Percentiles rank a stretch among this genome's conserved stretches.
Evolutionary conservation across 2,797 vertebrate genomes (phyloP).

Genomic region (Lacerta bilineata): DNA sequence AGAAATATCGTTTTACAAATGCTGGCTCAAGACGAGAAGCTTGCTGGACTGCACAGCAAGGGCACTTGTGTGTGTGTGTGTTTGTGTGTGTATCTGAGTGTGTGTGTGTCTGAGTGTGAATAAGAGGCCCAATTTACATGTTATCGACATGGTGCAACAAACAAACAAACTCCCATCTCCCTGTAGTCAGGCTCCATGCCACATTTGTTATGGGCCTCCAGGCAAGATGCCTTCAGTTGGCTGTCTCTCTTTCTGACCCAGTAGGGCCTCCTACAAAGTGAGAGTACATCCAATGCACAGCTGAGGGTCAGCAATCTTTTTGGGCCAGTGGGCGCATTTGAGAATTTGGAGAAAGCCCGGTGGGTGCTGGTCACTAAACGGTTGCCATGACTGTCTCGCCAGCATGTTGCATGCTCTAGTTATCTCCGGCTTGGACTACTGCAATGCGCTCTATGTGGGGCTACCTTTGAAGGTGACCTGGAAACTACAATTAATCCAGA

Average conservation of each 20-base stretch:
- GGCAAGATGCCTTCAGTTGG: neutral
- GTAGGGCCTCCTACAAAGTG: neutral
- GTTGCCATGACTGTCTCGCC: too few species aligned
- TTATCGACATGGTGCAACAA: neutral
- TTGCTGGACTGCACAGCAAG: constrained; percentile 38
- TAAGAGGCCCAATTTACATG: neutral
- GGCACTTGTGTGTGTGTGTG: constrained; percentile 6
- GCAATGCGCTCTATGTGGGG: too few species aligned
- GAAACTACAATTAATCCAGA: too few species aligned
- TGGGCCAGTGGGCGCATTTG: too few species aligned
- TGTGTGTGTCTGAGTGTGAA: neutral
- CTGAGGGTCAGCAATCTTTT: too few species aligned
- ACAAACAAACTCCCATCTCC: neutral
- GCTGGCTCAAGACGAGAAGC: constrained; percentile 62
- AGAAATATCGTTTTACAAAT: constrained; percentile 82
- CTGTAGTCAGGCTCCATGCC: accelerated
- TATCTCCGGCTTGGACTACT: too few species aligned
- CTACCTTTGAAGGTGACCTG: too few species aligned
- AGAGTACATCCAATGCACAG: neutral
- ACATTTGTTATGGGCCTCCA: neutral
- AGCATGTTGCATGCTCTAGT: too few species aligned
- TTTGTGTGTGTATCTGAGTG: neutral
- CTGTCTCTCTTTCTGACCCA: neutral
- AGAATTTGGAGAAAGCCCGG: too few species aligned
- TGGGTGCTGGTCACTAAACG: too few species aligned